Evolutionary conservation across 2,888 invertebrate genomes (phyloP), one percentile per base, ranked within the genome.

Genomic region (Polymixis lichenea): DNA sequence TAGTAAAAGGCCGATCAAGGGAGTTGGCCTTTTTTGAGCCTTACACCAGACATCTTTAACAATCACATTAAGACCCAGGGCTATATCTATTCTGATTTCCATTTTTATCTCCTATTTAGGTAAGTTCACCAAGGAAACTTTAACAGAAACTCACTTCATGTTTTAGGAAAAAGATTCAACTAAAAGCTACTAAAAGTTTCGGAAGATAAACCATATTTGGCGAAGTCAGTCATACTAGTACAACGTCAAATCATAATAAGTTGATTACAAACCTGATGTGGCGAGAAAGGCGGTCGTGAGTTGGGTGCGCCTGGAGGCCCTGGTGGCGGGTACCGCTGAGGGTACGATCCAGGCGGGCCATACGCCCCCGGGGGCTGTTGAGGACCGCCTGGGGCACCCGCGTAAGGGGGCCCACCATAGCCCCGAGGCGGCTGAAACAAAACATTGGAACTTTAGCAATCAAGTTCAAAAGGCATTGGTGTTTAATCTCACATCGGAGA

Each of bases 311-410:
- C 94, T 60, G 95, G 93, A 64, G 95, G 94, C 15, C 96, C 95
- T 65, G 95, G 95, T 72, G 96, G 95, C 86, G 95, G 94, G 84
- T 97, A 97, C 91, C 97, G 93, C 88, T 97, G 97, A 74, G 97
- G 97, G 91, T 97, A 97, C 62, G 97, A 97, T 85, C 97, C 97
- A 73, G 97, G 97, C 75, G 97, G 97, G 80, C 97, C 95, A 89
- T 96, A 96, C 22, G 93, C 95, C 61, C 93, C 95, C 72, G 96
- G 96, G 74, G 95, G 95, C 91, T 96, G 96, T 90, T 95, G 96
- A 49, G 95, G 95, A 58, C 94, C 96, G 86, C 95, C 95, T 75
- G 96, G 95, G 72, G 94, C 94, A 81, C 97, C 95, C 83, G 94
- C 93, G 88, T 96, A 96, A 72, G 97, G 97, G 75, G 97, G 97